Percentiles rank a stretch among this genome's conserved stretches.
These are phyloP conservation scores for Pandemis cinnamomeana DNA, from an alignment of 2,888 invertebrate genomes.

Conservation along the genomic window DNA sequence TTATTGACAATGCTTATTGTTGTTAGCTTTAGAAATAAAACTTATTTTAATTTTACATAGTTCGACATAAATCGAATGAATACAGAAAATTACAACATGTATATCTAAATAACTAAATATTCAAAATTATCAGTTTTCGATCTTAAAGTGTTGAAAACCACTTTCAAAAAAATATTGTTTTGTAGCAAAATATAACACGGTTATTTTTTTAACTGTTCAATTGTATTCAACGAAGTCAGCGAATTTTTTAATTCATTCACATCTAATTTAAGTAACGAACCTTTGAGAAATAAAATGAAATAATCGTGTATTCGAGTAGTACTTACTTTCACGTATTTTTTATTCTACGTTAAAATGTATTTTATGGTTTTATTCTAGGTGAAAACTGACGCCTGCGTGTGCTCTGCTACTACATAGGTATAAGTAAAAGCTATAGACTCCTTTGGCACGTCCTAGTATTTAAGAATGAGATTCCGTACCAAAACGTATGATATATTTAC, in stretches of 20 bases:
- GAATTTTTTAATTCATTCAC: too few relatives aligned
- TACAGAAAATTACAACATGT: background rate
- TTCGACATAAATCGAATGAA: background rate
- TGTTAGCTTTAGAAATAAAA: constrained; percentile 9
- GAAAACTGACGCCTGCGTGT: constrained; percentile 73
- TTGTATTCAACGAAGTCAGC: too few relatives aligned
- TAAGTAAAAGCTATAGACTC: constrained; percentile 23
- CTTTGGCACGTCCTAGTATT: constrained; percentile 32
- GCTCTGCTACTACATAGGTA: constrained; percentile 58
- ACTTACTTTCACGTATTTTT: too few relatives aligned
- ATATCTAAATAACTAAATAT: too few relatives aligned
- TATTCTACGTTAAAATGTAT: constrained; percentile 12
- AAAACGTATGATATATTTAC: constrained; percentile 16
- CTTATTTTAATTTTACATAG: background rate
- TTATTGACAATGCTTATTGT: constrained; percentile 22
- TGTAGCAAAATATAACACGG: too few relatives aligned
- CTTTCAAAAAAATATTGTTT: too few relatives aligned
- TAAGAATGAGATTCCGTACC: constrained; percentile 40
- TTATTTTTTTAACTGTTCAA: too few relatives aligned
- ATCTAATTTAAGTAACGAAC: too few relatives aligned
- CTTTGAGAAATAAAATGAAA: too few relatives aligned
- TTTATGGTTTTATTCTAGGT: constrained; percentile 72
- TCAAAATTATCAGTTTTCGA: too few relatives aligned
- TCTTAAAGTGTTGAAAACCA: too few relatives aligned
- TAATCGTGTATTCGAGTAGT: too few relatives aligned